Percentiles rank a stretch among this genome's conserved stretches.
Evolutionary conservation across 2,797 vertebrate species (phyloP).

Genomic region (Discoglossus pictus): DNA sequence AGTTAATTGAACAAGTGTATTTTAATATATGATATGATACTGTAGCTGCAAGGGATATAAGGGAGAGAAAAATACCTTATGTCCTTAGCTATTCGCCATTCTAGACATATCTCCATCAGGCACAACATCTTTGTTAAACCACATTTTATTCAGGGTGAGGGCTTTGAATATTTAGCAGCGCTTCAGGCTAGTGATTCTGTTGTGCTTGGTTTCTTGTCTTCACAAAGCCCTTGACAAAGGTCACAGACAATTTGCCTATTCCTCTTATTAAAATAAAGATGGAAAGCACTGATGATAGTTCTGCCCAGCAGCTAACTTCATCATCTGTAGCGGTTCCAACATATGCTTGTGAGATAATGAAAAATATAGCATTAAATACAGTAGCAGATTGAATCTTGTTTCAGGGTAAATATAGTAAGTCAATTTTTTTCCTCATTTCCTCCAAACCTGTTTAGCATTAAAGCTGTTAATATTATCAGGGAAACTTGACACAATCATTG

Average conservation of each 20-base stretch:
- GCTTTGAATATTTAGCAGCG: constrained; percentile 82
- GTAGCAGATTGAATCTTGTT: constrained; percentile 90
- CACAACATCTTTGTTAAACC: constrained; percentile 77
- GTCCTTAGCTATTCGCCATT: constrained; percentile 51
- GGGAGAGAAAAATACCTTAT: constrained; percentile 31
- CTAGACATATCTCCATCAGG: constrained; percentile 62
- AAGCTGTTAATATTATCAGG: constrained; percentile 76
- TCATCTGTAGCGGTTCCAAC: constrained; percentile 87
- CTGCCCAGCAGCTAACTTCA: constrained; percentile 89
- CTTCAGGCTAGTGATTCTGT: constrained; percentile 74
- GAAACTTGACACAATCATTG: constrained; percentile 82
- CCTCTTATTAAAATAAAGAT: constrained; percentile 84
- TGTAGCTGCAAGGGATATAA: constrained; percentile 8
- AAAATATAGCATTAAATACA: constrained; percentile 90
- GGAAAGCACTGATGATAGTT: constrained; percentile 78
- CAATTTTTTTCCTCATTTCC: constrained; percentile 79
- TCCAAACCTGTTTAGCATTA: constrained; percentile 84
- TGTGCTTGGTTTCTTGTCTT: constrained; percentile 74
- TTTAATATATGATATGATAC: constrained; percentile 2
- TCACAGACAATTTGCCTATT: constrained; percentile 85
- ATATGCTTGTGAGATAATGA: constrained; percentile 95
- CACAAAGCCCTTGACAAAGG: constrained; percentile 90
- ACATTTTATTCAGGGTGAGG: constrained; percentile 65
- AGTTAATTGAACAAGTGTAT: too few species aligned
- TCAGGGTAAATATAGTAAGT: constrained; percentile 86